Evolutionary conservation across 2,888 invertebrate species (phyloP), one percentile per base, ranked within the genome.

Genomic region (Tetropium fuscum): DNA sequence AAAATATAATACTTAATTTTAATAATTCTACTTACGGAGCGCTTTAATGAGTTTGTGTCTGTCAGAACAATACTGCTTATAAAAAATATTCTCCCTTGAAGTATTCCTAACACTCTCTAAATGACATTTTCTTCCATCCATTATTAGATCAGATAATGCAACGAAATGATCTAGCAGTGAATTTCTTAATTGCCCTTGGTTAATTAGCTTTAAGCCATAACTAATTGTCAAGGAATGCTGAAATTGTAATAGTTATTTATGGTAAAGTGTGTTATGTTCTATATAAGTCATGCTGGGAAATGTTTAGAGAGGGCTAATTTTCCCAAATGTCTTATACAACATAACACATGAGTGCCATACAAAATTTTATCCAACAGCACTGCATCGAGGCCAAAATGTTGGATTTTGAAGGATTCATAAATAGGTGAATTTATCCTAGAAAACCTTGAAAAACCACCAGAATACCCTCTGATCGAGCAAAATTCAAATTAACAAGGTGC

Each of bases 91-190:
- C 60, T 86, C 87, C 68, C 87, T 85, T 6, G 69, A 54, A 0
- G 85, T 84, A 34, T 85, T 86, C 13, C 84, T 82, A 10, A 90
- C 83, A 73, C 89, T 90, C 54, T 90, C 88, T 53, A 93, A 79
- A 74, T 93, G 91, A 47, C 84, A 85, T 69, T 87, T 88, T 67
- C 87, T 85, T 0, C 91, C 92, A 74, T 92, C 90, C 58, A 94
- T 81, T 58, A 93, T 85, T 18, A 91, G 81, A 77, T 93, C 93
- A 19, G 90, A 86, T 1, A 93, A 78, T 54, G 88, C 86, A 3
- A 90, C 84, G 49, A 92, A 81, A 75, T 93, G 92, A 63, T 90
- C 89, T 72, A 88, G 88, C 20, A 93, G 77, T 53, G 84, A 83
- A 27, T 86, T 87, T 65, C 85, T 84, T 20, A 86, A 76, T 7